Percentiles rank a stretch among this genome's conserved stretches.
Evolutionary conservation across 1,140 invertebrate species (phyloP).

Genomic region (Charaxes varanes): DNA sequence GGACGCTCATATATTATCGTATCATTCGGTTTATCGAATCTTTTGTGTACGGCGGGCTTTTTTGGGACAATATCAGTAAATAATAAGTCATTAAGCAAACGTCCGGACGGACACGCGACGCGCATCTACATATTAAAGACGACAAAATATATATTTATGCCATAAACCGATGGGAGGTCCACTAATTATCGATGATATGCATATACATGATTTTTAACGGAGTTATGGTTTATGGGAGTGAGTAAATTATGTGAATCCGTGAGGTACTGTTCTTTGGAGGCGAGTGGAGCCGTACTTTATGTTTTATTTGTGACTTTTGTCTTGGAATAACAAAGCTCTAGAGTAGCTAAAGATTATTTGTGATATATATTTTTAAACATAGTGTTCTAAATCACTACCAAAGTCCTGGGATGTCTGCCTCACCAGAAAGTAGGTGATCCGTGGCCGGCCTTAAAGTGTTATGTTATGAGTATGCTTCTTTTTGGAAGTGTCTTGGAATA

Average conservation of each 20-base stretch:
- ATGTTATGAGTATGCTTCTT: no score
- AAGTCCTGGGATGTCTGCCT: no score
- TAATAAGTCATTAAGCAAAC: slow-evolving; percentile 35
- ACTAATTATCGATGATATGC: slow-evolving; percentile 60
- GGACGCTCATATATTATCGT: no score
- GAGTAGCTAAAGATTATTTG: no score
- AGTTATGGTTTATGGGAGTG: slow-evolving; percentile 29
- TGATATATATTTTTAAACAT: no score
- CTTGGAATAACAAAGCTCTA: no score
- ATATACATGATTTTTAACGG: slow-evolving; percentile 40
- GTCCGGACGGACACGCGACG: slow-evolving; percentile 31
- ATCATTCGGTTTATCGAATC: no score
- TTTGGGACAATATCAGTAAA: slow-evolving; percentile 27
- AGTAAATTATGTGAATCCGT: slow-evolving; percentile 25
- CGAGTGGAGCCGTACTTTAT: background rate
- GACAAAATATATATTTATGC: slow-evolving; percentile 37
- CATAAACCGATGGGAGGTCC: slow-evolving; percentile 51
- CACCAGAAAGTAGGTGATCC: no score
- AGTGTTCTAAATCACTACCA: no score
- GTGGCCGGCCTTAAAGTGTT: no score
- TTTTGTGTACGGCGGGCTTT: background rate
- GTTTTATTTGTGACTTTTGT: no score
- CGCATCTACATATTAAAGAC: slow-evolving; percentile 45
- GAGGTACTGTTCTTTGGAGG: slow-evolving; percentile 15
- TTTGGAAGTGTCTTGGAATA: no score